Evolutionary conservation across 2,888 invertebrate genomes (phyloP).

Genomic region (Lithophane socia): DNA sequence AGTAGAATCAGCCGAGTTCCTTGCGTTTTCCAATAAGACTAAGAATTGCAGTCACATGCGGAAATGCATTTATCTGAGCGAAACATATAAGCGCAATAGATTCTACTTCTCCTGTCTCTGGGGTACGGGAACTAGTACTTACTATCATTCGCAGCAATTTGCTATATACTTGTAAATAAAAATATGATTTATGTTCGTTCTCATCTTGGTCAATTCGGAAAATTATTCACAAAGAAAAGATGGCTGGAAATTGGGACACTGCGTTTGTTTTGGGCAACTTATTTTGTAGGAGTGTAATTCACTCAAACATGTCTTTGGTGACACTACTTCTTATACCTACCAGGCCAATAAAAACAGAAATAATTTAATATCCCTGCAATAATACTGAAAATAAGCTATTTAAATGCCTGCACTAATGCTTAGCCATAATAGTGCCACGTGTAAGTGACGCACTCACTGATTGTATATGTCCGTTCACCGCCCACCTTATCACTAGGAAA

Average conservation of each 20-base stretch:
- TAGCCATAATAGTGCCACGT: slow-evolving; percentile 28
- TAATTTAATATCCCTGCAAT: background rate
- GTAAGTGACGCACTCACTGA: slow-evolving; percentile 36
- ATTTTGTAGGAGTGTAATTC: background rate
- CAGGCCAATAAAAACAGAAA: background rate
- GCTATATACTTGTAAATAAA: background rate
- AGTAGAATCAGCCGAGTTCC: slow-evolving; percentile 4
- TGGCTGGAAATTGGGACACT: background rate
- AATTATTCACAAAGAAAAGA: background rate
- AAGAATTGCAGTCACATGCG: background rate
- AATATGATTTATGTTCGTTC: background rate
- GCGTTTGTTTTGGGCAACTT: background rate
- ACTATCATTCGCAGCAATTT: background rate
- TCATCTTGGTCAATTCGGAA: background rate
- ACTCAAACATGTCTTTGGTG: background rate
- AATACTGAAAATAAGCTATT: background rate
- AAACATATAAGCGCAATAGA: background rate
- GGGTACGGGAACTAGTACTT: background rate
- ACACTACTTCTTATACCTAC: background rate
- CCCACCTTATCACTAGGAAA: slow-evolving; percentile 53
- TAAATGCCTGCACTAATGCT: too few species aligned
- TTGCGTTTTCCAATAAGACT: background rate
- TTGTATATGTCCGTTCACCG: slow-evolving; percentile 32
- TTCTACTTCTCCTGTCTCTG: background rate
- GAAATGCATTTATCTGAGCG: background rate